Conservation (phyloP, 2,888 invertebrate genomes). For the Tenthredo notha region DNA sequence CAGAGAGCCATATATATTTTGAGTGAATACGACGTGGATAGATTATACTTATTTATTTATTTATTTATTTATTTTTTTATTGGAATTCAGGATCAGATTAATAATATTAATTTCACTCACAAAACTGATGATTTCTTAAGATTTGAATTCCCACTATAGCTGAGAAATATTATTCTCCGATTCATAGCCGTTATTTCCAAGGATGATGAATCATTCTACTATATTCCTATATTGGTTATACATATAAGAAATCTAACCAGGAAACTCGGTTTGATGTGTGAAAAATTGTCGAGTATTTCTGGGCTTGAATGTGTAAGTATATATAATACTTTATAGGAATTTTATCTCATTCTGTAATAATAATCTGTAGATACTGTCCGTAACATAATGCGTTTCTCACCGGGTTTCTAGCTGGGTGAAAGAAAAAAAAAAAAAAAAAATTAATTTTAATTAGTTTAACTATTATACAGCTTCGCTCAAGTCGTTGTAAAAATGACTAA, state of each 20-base stretch:
- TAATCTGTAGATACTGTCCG: neutral
- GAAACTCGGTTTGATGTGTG: neutral
- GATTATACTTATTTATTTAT: neutral
- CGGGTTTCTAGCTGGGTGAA: neutral
- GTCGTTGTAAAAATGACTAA: neutral
- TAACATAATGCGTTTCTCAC: neutral
- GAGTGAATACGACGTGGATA: neutral
- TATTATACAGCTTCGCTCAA: neutral
- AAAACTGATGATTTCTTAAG: constrained; percentile 9
- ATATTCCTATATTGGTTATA: constrained; percentile 5
- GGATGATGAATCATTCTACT: neutral
- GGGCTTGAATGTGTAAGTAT: neutral
- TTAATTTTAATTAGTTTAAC: constrained; percentile 7
- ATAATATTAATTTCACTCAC: neutral
- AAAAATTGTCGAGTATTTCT: constrained; percentile 7
- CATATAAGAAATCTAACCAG: neutral
- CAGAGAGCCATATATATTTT: neutral
- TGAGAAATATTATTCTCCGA: neutral
- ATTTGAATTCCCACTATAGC: neutral
- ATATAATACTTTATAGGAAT: neutral
- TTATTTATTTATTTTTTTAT: neutral
- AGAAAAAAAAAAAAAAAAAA: neutral
- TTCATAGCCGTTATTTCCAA: constrained; percentile 4
- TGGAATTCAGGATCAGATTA: constrained; percentile 6
- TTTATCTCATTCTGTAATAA: constrained; percentile 10